Evolutionary conservation across 2,113 vertebrate genomes (phyloP).

Genomic region (Helogale parvula): DNA sequence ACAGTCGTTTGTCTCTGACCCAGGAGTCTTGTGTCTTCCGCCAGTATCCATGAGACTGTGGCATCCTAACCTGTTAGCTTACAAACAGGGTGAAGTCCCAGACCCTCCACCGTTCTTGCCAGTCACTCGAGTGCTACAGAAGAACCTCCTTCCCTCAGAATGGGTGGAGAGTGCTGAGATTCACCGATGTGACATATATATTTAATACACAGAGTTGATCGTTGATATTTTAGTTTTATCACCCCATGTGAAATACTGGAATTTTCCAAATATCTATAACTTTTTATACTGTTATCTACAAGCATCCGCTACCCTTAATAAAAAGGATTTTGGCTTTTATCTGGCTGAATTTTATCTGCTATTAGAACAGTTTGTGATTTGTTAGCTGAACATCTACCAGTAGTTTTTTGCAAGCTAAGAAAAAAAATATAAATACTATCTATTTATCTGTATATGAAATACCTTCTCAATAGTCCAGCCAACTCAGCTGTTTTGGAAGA

Average conservation of each 20-base stretch:
- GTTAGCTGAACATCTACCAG: slow-evolving; percentile 16
- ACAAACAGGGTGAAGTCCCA: not conserved
- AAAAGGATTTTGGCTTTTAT: not conserved
- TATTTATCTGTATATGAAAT: slow-evolving; percentile 43
- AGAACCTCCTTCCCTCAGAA: not conserved
- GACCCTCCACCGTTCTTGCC: not conserved
- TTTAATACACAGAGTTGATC: not conserved
- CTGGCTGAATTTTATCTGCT: not conserved
- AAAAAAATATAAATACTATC: slow-evolving; percentile 44
- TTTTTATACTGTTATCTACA: not conserved
- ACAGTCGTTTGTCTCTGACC: not conserved
- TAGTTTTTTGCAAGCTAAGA: slow-evolving; percentile 62
- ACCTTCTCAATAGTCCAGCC: not conserved
- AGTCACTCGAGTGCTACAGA: not conserved
- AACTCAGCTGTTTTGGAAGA: slow-evolving; percentile 51
- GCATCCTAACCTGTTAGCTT: too few relatives aligned
- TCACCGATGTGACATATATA: not conserved
- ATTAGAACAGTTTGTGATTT: slow-evolving; percentile 37
- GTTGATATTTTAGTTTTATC: not conserved
- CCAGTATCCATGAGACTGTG: fast-evolving
- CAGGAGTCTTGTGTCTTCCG: not conserved
- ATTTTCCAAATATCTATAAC: not conserved
- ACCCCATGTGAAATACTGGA: not conserved
- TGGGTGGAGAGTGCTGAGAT: not conserved
- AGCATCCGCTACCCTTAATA: not conserved